phyloP scores from a whole-genome alignment of 2,113 vertebrate species.

The Cairina moschata region DNA sequence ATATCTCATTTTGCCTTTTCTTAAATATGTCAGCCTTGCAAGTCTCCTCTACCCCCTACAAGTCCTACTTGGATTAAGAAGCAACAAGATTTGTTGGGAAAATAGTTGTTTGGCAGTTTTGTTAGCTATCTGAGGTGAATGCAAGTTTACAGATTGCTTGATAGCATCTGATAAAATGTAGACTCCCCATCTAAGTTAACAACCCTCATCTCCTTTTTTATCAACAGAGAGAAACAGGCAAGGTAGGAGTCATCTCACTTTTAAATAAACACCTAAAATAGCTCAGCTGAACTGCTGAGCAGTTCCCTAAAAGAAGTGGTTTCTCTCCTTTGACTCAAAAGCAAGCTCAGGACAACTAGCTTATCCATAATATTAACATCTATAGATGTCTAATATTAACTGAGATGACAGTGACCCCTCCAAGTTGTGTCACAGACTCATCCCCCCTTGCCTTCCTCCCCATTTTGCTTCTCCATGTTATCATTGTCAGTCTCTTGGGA shows the following conservation, averaged over 20 bases:
- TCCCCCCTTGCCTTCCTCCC: neutral
- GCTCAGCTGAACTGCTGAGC: neutral
- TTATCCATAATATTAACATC: neutral
- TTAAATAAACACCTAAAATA: neutral
- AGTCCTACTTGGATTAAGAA: neutral
- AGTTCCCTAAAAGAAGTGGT: neutral
- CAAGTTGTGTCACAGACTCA: neutral
- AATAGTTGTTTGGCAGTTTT: neutral
- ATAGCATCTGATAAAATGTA: neutral
- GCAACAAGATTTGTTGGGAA: neutral
- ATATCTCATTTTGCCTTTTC: constrained; percentile 33
- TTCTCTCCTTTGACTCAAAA: neutral
- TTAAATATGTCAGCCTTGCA: constrained; percentile 8
- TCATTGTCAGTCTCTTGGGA: neutral
- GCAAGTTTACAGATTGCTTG: neutral
- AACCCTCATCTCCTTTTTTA: neutral
- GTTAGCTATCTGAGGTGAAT: neutral
- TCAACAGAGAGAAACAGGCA: neutral
- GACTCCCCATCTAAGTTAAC: neutral
- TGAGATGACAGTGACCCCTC: neutral
- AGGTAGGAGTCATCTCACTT: neutral
- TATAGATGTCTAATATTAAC: neutral
- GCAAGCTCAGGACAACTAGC: neutral
- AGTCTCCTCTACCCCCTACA: neutral
- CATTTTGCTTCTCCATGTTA: neutral